Evolutionary conservation across 2,113 vertebrate species (phyloP).

Genomic region (Calyptomena viridis): DNA sequence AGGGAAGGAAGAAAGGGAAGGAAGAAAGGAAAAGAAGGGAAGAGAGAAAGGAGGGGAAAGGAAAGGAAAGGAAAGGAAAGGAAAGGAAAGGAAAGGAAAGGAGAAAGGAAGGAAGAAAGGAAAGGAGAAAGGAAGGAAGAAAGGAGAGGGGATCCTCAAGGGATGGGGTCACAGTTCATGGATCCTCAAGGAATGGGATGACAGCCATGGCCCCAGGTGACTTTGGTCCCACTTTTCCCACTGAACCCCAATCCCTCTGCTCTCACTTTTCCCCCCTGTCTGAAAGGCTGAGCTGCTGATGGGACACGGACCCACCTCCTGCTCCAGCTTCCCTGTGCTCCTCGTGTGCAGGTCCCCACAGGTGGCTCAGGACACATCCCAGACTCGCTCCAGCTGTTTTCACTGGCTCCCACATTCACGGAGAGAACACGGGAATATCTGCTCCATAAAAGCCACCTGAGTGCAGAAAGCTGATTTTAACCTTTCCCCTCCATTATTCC

Average conservation of each 20-base stretch:
- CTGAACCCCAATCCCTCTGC: not conserved
- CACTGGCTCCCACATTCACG: not conserved
- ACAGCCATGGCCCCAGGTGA: not conserved
- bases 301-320: not conserved
- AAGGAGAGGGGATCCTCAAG: too few relatives aligned
- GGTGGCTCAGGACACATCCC: not conserved
- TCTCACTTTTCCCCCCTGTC: too few relatives aligned
- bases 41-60: not conserved
- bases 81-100: too few relatives aligned
- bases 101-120: too few relatives aligned
- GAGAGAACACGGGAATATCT: not conserved
- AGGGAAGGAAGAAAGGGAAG: too few relatives aligned
- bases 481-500: not conserved
- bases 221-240: not conserved
- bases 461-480: not conserved
- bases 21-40: not conserved
- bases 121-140: too few relatives aligned
- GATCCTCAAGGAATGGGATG: too few relatives aligned
- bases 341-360: rapidly evolving
- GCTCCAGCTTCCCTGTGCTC: not conserved
- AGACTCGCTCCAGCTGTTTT: not conserved
- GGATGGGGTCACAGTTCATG: not conserved
- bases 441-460: not conserved
- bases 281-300: not conserved
- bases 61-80: too few relatives aligned